A percentile compares a stretch with the other conserved stretches of the same genome.
These are phyloP conservation scores for Crambe crambe DNA, from an alignment of 37 sponge, comb jelly and placozoan species.

Conservation along the genomic window DNA sequence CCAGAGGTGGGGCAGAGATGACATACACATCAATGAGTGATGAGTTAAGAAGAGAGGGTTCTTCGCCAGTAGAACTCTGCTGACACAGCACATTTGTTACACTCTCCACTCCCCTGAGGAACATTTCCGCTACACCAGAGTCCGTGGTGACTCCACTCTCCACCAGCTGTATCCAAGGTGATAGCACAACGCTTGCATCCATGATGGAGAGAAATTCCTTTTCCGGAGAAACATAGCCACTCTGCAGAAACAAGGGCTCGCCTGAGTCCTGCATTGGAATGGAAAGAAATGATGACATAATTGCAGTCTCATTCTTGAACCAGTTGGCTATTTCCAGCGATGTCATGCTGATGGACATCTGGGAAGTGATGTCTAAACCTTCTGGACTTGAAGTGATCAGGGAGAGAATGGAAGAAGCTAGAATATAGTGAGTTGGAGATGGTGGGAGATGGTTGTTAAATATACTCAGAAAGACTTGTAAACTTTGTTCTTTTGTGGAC, in stretches of 20 bases:
- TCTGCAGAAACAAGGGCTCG: constrained; percentile 19
- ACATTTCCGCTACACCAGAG: not conserved
- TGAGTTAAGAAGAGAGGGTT: not conserved
- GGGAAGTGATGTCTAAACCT: not conserved
- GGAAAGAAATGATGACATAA: not conserved
- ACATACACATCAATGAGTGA: not conserved
- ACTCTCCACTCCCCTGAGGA: not conserved
- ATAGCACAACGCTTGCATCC: not conserved
- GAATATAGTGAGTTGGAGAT: constrained; percentile 25
- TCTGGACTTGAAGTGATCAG: constrained; percentile 2
- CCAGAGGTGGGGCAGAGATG: constrained; percentile 20
- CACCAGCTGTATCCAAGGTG: not conserved
- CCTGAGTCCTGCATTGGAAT: not conserved
- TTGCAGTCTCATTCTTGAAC: constrained; percentile 20
- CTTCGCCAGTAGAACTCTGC: constrained; percentile 23
- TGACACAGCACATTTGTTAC: constrained; percentile 23
- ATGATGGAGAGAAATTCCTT: not conserved
- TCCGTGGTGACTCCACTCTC: not conserved
- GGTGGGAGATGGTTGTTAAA: constrained; percentile 24
- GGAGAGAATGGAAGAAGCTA: constrained; percentile 17
- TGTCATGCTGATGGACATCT: not conserved
- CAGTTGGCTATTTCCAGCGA: not conserved
- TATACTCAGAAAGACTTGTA: constrained; percentile 19
- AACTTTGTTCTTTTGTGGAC: not conserved
- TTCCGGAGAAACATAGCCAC: not conserved